A percentile compares a stretch with the other conserved stretches of the same genome.
phyloP scores from a whole-genome alignment of 2,888 invertebrate genomes.

The Teinopalpus imperialis region DNA sequence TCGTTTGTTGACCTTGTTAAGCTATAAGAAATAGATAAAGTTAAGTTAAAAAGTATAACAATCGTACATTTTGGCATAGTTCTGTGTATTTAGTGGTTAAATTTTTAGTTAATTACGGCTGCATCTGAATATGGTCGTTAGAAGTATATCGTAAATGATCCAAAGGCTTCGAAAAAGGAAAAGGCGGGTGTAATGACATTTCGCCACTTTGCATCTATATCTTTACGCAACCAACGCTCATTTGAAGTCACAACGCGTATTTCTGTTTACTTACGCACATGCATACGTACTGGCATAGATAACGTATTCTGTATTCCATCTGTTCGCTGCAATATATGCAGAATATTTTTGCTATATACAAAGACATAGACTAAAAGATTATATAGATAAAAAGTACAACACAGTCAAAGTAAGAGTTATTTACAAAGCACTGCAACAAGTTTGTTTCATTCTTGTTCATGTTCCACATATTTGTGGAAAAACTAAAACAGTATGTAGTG shows the following conservation, averaged over 20 bases:
- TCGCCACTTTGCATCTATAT: slow-evolving; percentile 22
- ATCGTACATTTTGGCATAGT: too few relatives aligned
- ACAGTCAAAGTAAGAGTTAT: too few relatives aligned
- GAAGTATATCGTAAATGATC: slow-evolving; percentile 2
- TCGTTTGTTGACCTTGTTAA: too few relatives aligned
- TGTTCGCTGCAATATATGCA: neutral
- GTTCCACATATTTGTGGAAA: too few relatives aligned
- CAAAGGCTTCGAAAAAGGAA: slow-evolving; percentile 23
- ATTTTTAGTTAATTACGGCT: neutral
- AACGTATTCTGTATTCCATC: slow-evolving; percentile 3
- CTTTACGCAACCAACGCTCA: slow-evolving; percentile 24
- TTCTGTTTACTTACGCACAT: slow-evolving; percentile 19
- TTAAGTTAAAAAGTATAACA: too few relatives aligned
- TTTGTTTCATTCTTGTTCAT: too few relatives aligned
- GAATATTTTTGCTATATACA: slow-evolving; percentile 1
- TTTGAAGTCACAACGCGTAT: slow-evolving; percentile 24
- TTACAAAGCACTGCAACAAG: too few relatives aligned
- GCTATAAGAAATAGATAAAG: too few relatives aligned
- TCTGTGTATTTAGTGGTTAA: too few relatives aligned
- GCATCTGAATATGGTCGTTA: neutral
- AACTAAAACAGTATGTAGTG: too few relatives aligned
- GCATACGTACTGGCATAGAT: slow-evolving; percentile 9
- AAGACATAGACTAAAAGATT: too few relatives aligned
- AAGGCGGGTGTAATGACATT: slow-evolving; percentile 32
- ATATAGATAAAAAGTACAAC: too few relatives aligned